Conservation (phyloP, 2,797 vertebrate genomes). For the Syngnathus rostellatus region DNA sequence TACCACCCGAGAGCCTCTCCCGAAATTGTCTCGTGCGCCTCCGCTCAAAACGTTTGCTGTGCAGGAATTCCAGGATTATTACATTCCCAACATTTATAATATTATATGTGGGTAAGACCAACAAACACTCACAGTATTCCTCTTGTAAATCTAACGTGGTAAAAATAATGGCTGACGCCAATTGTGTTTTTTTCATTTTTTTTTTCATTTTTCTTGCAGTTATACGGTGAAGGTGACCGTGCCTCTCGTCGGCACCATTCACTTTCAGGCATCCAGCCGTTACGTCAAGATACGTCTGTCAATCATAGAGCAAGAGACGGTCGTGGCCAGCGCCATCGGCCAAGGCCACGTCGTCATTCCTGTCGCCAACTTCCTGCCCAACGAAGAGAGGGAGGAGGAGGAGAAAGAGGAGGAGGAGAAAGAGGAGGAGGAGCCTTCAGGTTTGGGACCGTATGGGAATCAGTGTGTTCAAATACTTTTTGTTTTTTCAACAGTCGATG, state of each 20-base stretch:
- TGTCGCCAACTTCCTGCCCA: slow-evolving; percentile 69
- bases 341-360: slow-evolving; percentile 80
- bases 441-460: not conserved
- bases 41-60: slow-evolving; percentile 65
- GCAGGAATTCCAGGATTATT: slow-evolving; percentile 80
- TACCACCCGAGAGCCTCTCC: slow-evolving; percentile 66
- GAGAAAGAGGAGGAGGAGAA: slow-evolving; percentile 24
- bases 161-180: not conserved
- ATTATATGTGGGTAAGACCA: slow-evolving; percentile 74
- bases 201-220: slow-evolving; percentile 39
- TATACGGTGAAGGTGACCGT: slow-evolving; percentile 65
- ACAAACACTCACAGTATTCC: not conserved
- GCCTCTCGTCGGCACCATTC: slow-evolving; percentile 71
- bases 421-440: slow-evolving; percentile 24
- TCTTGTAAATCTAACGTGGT: not conserved
- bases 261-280: slow-evolving; percentile 76
- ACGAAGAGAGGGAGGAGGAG: slow-evolving; percentile 22
- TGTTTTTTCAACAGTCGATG: too few relatives aligned
- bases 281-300: slow-evolving; percentile 75
- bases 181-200: not conserved
- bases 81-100: slow-evolving; percentile 77
- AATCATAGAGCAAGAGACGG: slow-evolving; percentile 75
- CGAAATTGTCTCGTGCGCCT: slow-evolving; percentile 55
- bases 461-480: too few relatives aligned
- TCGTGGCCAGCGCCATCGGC: slow-evolving; percentile 61